Evolutionary conservation across 2,888 invertebrate species (phyloP).

Genomic region (Eudemis profundana): DNA sequence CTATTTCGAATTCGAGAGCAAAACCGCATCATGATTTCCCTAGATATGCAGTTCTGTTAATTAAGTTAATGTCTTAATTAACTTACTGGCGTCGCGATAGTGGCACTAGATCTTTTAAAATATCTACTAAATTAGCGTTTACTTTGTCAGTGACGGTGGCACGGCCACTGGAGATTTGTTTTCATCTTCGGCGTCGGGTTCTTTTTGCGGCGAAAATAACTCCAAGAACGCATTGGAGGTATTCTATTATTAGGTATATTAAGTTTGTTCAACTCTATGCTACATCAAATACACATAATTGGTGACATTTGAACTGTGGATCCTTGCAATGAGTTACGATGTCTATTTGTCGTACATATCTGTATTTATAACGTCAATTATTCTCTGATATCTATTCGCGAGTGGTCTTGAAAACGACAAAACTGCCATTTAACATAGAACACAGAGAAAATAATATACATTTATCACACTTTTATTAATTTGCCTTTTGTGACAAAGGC

Average conservation of each 20-base stretch:
- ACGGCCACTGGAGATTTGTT: conserved; percentile 39
- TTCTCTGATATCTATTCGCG: not conserved
- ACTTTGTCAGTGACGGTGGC: conserved; percentile 44
- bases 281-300: conserved; percentile 33
- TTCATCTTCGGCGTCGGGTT: conserved; percentile 29
- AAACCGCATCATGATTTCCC: conserved; percentile 68
- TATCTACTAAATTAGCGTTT: conserved; percentile 49
- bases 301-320: conserved; percentile 35
- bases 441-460: not conserved
- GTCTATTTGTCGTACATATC: conserved; percentile 39
- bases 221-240: conserved; percentile 20
- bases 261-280: conserved; percentile 43
- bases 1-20: conserved; percentile 46
- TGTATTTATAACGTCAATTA: conserved; percentile 1
- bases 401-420: not conserved
- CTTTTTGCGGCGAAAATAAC: conserved; percentile 41
- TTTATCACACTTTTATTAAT: conserved; percentile 10
- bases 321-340: conserved; percentile 18
- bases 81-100: conserved; percentile 64
- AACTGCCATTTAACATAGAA: not conserved
- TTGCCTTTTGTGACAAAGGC: conserved; percentile 11
- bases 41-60: conserved; percentile 68
- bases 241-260: conserved; percentile 26
- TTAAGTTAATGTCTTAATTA: conserved; percentile 79
- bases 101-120: conserved; percentile 50